Percentiles rank a stretch among this genome's conserved stretches.
Conservation (phyloP, 2,888 invertebrate species). For the Diarsia mendica region DNA sequence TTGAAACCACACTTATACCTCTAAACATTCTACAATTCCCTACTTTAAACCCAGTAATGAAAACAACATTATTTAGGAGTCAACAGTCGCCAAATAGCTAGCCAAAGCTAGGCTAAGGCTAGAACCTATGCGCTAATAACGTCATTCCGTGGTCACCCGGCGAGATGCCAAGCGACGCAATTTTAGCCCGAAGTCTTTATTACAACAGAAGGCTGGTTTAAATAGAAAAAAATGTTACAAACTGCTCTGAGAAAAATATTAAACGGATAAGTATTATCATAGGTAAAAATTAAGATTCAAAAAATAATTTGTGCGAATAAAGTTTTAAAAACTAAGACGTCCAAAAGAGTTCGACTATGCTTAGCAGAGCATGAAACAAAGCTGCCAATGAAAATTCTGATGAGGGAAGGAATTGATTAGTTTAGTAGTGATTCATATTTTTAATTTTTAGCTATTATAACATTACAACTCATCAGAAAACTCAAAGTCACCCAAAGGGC, state of each 20-base stretch:
- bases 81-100: constrained; percentile 36
- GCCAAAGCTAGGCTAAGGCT: constrained; percentile 32
- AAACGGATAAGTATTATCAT: not conserved
- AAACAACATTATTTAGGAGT: constrained; percentile 19
- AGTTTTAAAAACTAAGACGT: not conserved
- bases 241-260: constrained; percentile 4
- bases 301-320: too few species aligned
- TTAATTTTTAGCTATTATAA: too few species aligned
- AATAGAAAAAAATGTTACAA: constrained; percentile 25
- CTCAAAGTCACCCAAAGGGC: too few species aligned
- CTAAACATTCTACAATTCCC: not conserved
- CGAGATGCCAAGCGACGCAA: constrained; percentile 49
- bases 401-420: too few species aligned
- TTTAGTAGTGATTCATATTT: too few species aligned
- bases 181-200: constrained; percentile 41
- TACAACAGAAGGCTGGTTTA: constrained; percentile 19
- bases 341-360: too few species aligned
- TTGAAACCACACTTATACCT: too few species aligned
- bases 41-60: constrained; percentile 18
- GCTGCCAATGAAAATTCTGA: too few species aligned
- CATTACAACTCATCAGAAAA: too few species aligned
- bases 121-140: constrained; percentile 44
- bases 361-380: too few species aligned
- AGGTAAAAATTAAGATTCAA: too few species aligned
- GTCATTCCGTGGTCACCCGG: constrained; percentile 47